phyloP scores from a whole-genome alignment of 2,113 vertebrate genomes.

The Calidris pugnax region DNA sequence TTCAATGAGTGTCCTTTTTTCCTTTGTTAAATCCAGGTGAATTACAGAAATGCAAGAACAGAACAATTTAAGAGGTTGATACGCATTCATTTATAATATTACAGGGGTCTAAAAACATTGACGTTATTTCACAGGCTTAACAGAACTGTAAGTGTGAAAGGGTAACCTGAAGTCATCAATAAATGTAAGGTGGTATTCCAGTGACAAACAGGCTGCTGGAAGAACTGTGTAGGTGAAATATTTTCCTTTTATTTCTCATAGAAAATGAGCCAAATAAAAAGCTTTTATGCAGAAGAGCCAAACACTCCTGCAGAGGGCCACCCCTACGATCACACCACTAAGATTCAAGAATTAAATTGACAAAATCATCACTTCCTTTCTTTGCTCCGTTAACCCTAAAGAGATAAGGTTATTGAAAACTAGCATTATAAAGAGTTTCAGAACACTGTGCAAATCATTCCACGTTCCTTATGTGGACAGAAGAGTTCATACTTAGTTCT shows the following conservation, averaged over 20 bases:
- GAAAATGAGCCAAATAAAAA: neutral
- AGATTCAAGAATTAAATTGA: neutral
- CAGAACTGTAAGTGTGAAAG: neutral
- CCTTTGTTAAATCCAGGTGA: neutral
- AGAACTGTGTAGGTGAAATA: neutral
- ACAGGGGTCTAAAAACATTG: neutral
- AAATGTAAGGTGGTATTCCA: neutral
- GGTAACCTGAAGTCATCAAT: neutral
- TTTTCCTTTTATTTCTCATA: neutral
- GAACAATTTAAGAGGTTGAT: neutral
- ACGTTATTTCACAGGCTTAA: neutral
- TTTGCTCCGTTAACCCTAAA: neutral
- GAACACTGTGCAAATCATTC: neutral
- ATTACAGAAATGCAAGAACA: neutral
- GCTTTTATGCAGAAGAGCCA: neutral
- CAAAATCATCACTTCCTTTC: neutral
- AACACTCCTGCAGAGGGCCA: neutral
- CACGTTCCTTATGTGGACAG: accelerated
- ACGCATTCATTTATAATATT: neutral
- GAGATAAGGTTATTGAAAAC: neutral
- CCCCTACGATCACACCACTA: accelerated
- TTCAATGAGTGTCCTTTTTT: neutral
- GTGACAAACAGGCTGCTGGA: neutral
- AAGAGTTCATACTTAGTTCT: neutral
- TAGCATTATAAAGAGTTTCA: neutral